Evolutionary conservation across 2,888 invertebrate genomes (phyloP), one percentile per base, ranked within the genome.

Genomic region (Epirrita christyi): DNA sequence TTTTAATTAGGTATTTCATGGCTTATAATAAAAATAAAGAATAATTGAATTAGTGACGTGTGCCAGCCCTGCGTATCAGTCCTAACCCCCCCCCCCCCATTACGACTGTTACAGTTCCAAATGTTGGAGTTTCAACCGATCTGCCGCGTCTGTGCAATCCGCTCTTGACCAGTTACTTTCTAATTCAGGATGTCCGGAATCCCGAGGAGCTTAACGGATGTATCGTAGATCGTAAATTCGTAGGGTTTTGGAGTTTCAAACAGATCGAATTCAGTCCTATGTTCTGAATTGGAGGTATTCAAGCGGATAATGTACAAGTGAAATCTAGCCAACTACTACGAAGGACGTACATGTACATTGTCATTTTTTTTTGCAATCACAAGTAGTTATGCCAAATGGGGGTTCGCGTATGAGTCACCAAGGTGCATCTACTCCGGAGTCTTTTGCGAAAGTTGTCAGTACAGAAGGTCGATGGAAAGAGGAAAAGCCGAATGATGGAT

Each of bases 111-210:
- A 75, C 71, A 60, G 68, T 68, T 68, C 58, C 65, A 66, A 71
- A 66, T 66, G 63, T 64, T 58, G 62, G 59, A 69, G 68, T 70
- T 67, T 59, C 71, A 70, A 72, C 70, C 63, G 64, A 66, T 69
- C 70, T 68, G 65, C 66, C 70, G 64, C 66, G 66, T 65, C 67
- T 68, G 68, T 59, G 66, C 68, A 64, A 66, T 54, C 63, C 61
- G 62, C 69, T 70, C 74, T 75, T 71, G 72, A 71, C 70, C 72
- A 76, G 72, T 71, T 76, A 80, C 80, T 77, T 79, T 78, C 73
- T 75, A 75, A 80, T 79, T 79, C 73, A 71, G 71, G 64, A 68
- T 71, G 72, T 68, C 72, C 70, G 62, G 66, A 64, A 55, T 64
- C 46, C 64, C 38, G 38, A 43, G 61, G 62, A 71, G 68, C 59